Evolutionary conservation across 2,797 vertebrate species (phyloP).

Genomic region (Lateolabrax maculatus): DNA sequence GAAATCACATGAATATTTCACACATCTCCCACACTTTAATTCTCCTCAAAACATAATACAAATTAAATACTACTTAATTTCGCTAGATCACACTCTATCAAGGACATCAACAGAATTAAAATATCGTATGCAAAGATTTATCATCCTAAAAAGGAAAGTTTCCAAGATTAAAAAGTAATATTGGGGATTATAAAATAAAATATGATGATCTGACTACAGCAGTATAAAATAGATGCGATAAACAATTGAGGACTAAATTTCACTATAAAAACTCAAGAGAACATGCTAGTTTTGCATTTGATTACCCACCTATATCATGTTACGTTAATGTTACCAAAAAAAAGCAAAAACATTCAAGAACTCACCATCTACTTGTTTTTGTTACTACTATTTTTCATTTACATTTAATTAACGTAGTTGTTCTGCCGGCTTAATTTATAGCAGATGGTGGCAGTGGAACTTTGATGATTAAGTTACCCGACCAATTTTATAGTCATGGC

Average conservation of each 20-base stretch:
- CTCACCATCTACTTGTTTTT: not conserved
- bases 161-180: slow-evolving; percentile 7
- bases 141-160: slow-evolving; percentile 1
- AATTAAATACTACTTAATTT: slow-evolving; percentile 5
- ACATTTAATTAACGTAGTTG: too few relatives aligned
- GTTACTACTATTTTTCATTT: too few relatives aligned
- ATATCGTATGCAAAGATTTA: slow-evolving; percentile 2
- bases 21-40: slow-evolving; percentile 10
- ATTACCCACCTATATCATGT: slow-evolving; percentile 6
- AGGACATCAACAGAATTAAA: slow-evolving; percentile 1
- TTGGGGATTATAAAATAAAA: not conserved
- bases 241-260: not conserved
- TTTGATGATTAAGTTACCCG: too few relatives aligned
- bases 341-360: not conserved
- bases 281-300: not conserved
- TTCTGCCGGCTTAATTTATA: too few relatives aligned
- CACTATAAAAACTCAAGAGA: not conserved
- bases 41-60: slow-evolving; percentile 4
- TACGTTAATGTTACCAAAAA: not conserved
- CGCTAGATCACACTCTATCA: not conserved
- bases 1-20: slow-evolving; percentile 30
- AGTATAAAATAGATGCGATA: not conserved
- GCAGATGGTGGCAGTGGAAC: too few relatives aligned
- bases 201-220: not conserved
- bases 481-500: too few relatives aligned